Base-by-base conservation (phyloP, 1,140 invertebrate species). In the Brachionus rubens region DNA sequence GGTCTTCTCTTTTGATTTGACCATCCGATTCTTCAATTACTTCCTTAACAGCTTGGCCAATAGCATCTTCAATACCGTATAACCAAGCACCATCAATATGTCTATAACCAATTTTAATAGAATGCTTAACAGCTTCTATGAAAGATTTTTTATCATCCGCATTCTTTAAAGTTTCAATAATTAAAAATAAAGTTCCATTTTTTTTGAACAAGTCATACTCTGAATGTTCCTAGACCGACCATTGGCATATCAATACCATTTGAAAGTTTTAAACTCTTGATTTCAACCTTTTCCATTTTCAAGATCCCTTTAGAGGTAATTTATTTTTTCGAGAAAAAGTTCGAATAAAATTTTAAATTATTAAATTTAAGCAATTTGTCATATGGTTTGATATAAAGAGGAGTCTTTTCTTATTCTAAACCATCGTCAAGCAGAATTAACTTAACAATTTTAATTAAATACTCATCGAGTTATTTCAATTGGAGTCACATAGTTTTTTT, bases 41-140 rank as follows among this genome's bases (percentile, higher is more conserved):
- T 40, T 76, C 75, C 28, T 65, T 50, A 19, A 76, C 21, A 10
- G 52, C 75, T 47, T 59, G 24, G 1, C 75, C 75, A 16, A 76
- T 40, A 12, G 48, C 75, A 36, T 76, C 43, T 41, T 76, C 75
- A 52, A 46, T 65, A 24, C 33, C 54, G 33, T 76, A 76, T 12
- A 76, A 10, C 68, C 59, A 62, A 47, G 54, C 75, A 65, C 50
- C 24, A 62, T 76, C 72, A 12, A 76, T 41, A 19, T 76, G 72
- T 16, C 72, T 21, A 76, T 76, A 76, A 16, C 72, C 72, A 28
- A 24, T 46, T 76, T 43, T 28, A n/a, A 76, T 26, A 41, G 72
- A 48, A 24, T 56, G 47, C 47, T 76, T 76, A 7, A 76, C 33
- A 16, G 72, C 48, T 47, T 72, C 68, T 19, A 47, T 72, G 19